Base-by-base conservation (phyloP, 1,140 invertebrate genomes). In the Riptortus pedestris region DNA sequence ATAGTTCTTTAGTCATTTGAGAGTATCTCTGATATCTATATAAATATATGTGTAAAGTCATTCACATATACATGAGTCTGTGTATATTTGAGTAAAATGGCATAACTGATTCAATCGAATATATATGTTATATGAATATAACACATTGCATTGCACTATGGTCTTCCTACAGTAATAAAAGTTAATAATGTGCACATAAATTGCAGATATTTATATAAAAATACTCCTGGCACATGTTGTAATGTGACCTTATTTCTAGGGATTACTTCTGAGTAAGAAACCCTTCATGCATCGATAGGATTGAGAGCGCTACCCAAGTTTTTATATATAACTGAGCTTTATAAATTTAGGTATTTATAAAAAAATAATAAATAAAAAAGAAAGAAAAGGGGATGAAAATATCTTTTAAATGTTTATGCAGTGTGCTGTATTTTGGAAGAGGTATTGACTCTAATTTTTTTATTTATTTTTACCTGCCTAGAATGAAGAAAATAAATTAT, bases 1-100 rank as follows among this genome's bases (percentile, higher is more conserved):
- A 62, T 65, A 57, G 55, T 64, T 64, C 63, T 33, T 57, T 59
- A 59, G 43, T 65, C 63, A 65, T 64, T 57, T 43, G 63, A 64
- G 63, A 64, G 63, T 64, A 64, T 47, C 62, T 63, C 62, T 63
- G 26, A 24, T 9, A 26, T 47, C 28, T 60, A 28, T 60, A 29
- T 22, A 31, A 20, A 57, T 27, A 60, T 18, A 43, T 18, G 26
- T 33, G 33, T 60, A 27, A 57, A 20, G 28, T 27, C 27, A 57
- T 31, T 7, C 9, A 52, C 14, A 38, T 38, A 38, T 38, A 14
- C 31, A 38, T 38, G 14, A 5, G 5, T 38, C 14, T 14, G 14
- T 38, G 31, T 38, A 38, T 38, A 38, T 38, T 5, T 38, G 18
- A 9, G 24, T 52, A 52, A 9, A n/a, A 52, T 7, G 24, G 5